Evolutionary conservation across 2,888 invertebrate genomes (phyloP).

Genomic region (Epiblema foenella): DNA sequence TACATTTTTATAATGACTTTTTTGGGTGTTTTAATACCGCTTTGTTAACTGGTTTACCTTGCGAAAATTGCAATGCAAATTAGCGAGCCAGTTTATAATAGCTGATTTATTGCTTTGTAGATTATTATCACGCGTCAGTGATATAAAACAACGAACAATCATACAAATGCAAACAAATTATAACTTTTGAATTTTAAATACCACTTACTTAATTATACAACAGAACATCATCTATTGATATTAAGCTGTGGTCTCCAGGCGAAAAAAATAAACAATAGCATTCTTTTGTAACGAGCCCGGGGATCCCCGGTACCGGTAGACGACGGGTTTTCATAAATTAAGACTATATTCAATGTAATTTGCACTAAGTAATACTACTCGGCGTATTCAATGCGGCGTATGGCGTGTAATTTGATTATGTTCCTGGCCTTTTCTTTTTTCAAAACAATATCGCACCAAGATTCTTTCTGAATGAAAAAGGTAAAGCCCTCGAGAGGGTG

Average conservation of each 20-base stretch:
- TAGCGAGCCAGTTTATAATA: not conserved
- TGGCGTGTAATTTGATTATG: not conserved
- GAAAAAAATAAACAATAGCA: no score
- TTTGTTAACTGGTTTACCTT: conserved; percentile 40
- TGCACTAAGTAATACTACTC: no score
- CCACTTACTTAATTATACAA: no score
- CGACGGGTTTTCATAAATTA: not conserved
- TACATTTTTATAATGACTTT: conserved; percentile 43
- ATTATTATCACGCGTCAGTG: not conserved
- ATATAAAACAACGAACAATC: not conserved
- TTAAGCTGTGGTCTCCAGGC: no score
- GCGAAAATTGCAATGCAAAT: conserved; percentile 35
- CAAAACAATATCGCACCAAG: conserved; percentile 40
- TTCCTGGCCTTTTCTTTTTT: not conserved
- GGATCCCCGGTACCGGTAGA: no score
- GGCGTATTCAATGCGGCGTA: not conserved
- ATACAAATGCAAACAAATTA: not conserved
- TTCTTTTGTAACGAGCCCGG: no score
- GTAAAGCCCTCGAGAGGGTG: conserved; percentile 57
- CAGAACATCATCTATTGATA: no score
- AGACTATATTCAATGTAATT: no score
- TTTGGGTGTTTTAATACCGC: conserved; percentile 39
- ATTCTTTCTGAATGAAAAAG: conserved; percentile 55
- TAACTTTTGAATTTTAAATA: no score
- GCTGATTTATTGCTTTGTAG: not conserved